Percentiles rank a stretch among this genome's conserved stretches.
phyloP scores from a whole-genome alignment of 1,140 invertebrate species.

The Colletes latitarsis region DNA sequence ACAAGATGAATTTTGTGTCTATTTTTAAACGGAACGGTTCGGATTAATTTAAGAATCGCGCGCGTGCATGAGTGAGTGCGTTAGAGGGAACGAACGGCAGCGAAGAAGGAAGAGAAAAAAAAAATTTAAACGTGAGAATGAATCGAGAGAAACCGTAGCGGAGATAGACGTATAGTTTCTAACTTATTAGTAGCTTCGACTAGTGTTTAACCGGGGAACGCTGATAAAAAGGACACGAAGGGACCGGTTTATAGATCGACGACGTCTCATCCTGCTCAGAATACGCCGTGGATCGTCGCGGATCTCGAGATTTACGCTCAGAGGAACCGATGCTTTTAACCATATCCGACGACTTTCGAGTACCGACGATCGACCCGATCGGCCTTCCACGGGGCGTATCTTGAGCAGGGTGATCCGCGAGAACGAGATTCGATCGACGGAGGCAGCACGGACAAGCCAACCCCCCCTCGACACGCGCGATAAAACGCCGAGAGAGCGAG shows the following conservation, averaged over 20 bases:
- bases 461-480: constrained; percentile 29
- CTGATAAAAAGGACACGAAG: constrained; percentile 28
- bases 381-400: not conserved
- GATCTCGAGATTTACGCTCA: not conserved
- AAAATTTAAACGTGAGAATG: constrained; percentile 27
- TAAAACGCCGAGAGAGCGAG: constrained; percentile 11
- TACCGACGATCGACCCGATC: too few species aligned
- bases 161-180: constrained; percentile 61
- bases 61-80: constrained; percentile 5
- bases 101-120: constrained; percentile 14
- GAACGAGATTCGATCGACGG: not conserved
- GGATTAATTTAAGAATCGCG: constrained; percentile 50
- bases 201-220: constrained; percentile 36
- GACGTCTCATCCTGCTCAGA: not conserved
- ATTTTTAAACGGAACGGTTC: constrained; percentile 76
- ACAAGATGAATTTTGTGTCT: constrained; percentile 78
- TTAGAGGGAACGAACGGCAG: not conserved
- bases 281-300: not conserved
- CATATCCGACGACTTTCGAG: not conserved
- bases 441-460: constrained; percentile 28
- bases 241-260: constrained; percentile 1
- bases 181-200: constrained; percentile 69
- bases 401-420: not conserved
- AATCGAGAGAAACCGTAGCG: constrained; percentile 12
- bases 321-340: not conserved